Conservation (phyloP, 2,888 invertebrate genomes). For the Hedya salicella region DNA sequence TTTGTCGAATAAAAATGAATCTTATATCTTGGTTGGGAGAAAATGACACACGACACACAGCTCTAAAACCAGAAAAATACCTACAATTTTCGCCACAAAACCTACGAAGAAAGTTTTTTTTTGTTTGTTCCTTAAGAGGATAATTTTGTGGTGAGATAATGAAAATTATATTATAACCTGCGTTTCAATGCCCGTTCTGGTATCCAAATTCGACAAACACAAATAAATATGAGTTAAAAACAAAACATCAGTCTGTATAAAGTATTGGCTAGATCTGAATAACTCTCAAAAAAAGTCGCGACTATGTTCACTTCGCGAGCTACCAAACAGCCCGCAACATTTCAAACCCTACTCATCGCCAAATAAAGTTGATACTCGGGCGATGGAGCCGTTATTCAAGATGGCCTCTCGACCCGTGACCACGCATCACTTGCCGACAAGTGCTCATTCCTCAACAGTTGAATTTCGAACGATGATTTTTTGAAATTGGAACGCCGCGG, state of each 20-base stretch:
- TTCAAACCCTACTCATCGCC: conserved; percentile 43
- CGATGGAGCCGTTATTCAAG: conserved; percentile 52
- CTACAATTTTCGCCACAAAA: too few species aligned
- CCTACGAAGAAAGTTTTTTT: too few species aligned
- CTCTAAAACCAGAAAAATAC: too few species aligned
- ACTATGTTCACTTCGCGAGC: conserved; percentile 79
- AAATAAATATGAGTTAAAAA: background rate
- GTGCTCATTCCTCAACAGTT: conserved; percentile 65
- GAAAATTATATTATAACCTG: too few species aligned
- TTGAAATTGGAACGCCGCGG: conserved; percentile 53
- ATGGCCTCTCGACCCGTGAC: conserved; percentile 74
- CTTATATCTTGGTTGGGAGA: too few species aligned
- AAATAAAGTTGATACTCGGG: conserved; percentile 50
- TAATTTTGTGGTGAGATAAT: too few species aligned
- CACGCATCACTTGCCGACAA: conserved; percentile 76
- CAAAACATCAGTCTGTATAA: conserved; percentile 61
- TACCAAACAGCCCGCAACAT: conserved; percentile 48
- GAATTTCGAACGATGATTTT: conserved; percentile 61
- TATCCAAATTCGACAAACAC: too few species aligned
- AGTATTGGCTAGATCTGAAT: conserved; percentile 80
- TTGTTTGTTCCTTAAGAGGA: too few species aligned
- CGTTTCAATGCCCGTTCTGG: too few species aligned
- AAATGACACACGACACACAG: too few species aligned
- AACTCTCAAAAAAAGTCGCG: conserved; percentile 73
- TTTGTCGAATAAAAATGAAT: too few species aligned